These are phyloP conservation scores for Brachystomella parvula DNA, from an alignment of 1,140 invertebrate species.

Conservation along the genomic window DNA sequence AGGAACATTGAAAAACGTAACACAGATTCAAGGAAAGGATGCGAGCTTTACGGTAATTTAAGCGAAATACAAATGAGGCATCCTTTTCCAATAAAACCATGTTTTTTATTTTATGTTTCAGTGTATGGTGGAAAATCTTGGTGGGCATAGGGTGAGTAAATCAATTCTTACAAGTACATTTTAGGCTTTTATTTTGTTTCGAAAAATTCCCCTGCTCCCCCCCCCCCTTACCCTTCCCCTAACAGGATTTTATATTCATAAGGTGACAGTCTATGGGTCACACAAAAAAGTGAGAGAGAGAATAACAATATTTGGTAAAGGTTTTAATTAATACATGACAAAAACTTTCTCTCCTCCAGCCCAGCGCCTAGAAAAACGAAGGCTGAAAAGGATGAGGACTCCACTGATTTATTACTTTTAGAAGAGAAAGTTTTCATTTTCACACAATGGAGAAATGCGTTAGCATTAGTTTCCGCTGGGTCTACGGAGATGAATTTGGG, in stretches of 20 bases:
- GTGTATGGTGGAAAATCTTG: slow-evolving; percentile 30
- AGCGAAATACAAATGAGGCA: slow-evolving; percentile 23
- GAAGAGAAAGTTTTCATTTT: slow-evolving; percentile 5
- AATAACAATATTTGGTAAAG: slow-evolving; percentile 38
- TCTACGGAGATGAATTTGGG: neutral
- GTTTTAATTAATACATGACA: slow-evolving; percentile 40
- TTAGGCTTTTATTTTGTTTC: too few species aligned
- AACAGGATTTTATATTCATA: slow-evolving; percentile 28
- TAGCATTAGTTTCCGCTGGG: neutral
- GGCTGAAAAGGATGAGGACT: slow-evolving; percentile 3
- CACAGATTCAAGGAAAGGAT: slow-evolving; percentile 35
- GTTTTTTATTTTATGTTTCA: too few species aligned
- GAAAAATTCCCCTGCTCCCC: neutral
- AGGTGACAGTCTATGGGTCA: slow-evolving; percentile 20
- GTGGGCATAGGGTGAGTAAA: slow-evolving; percentile 28
- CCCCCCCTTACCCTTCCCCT: neutral
- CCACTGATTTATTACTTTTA: slow-evolving; percentile 36
- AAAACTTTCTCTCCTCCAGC: slow-evolving; percentile 30
- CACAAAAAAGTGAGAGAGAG: slow-evolving; percentile 7
- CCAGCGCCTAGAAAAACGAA: neutral
- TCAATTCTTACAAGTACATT: neutral
- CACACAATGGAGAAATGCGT: slow-evolving; percentile 1
- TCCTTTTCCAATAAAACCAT: neutral
- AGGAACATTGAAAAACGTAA: slow-evolving; percentile 33
- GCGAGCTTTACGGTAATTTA: slow-evolving; percentile 36